phyloP scores from a whole-genome alignment of 2,797 vertebrate species.

The Poecilia gillii region DNA sequence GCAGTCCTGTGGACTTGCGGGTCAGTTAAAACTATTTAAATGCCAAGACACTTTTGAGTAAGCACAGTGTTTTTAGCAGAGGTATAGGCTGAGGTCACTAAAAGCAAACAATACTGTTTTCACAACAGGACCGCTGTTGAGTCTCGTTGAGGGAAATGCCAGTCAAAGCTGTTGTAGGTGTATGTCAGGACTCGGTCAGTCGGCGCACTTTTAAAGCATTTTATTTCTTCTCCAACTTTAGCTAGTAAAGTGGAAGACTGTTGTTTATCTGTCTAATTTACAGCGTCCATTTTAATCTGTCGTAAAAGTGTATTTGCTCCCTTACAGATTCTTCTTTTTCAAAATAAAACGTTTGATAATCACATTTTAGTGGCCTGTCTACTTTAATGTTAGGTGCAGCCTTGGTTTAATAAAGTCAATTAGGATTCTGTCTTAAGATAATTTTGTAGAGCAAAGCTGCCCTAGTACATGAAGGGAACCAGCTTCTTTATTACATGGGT shows the following conservation, averaged over 20 bases:
- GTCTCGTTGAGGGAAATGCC: constrained; percentile 42
- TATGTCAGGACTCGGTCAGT: constrained; percentile 22
- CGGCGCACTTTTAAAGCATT: constrained; percentile 1
- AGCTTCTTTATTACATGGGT: neutral
- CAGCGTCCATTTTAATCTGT: neutral
- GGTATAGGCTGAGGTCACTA: constrained; percentile 60
- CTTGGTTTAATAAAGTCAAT: neutral
- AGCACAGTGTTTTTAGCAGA: constrained; percentile 44
- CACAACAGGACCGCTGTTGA: constrained; percentile 58
- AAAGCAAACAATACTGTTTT: constrained; percentile 73
- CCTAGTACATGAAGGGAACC: neutral
- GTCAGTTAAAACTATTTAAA: constrained; percentile 69
- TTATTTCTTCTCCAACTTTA: constrained; percentile 6
- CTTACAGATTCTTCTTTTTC: too few species aligned
- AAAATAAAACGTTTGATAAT: too few species aligned
- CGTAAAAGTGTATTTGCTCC: too few species aligned
- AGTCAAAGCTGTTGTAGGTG: constrained; percentile 47
- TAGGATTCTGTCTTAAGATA: neutral
- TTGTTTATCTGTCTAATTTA: neutral
- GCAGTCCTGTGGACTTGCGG: constrained; percentile 47
- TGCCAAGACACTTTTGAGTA: constrained; percentile 59
- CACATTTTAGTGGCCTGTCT: neutral
- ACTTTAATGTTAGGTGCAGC: neutral
- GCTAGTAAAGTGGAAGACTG: neutral
- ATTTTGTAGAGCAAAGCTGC: neutral